Base-by-base conservation (phyloP, 2,113 vertebrate species). In the Labrus mixtus region DNA sequence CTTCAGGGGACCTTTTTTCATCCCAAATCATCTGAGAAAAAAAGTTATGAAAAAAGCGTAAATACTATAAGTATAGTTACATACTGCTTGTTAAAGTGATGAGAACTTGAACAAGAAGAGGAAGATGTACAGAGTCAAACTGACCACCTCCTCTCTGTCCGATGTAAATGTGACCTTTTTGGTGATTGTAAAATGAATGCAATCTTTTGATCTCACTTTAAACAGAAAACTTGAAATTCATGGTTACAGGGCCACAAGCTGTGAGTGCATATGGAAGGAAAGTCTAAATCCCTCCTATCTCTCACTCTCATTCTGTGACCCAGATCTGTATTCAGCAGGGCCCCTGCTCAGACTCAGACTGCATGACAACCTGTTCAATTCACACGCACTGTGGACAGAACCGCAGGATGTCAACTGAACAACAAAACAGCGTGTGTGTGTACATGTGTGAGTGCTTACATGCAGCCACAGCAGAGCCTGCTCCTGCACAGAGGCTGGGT, bases 381-480 rank as follows among this genome's bases (percentile, higher is more conserved):
- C 89, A 92, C 92, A 91, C 83, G 15, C 89, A 12, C 84, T 51
- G 81, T 76, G 73, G 80, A 91, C 62, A 79, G 79, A 90, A 77
- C 90, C 66, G 29, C 82, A 76, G 87, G 89, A 78, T 19, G 56
- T 70, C 63, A 75, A 69, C 29, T 68, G 62, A 71, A 85, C 77
- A 60, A n/a, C 45, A 60, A 37, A 55, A 61, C 2, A 8, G 36
- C 66, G 63, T 72, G 54, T 59, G 23, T 67, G 41, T 64, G 48
- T n/a, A n/a, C 54, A 51, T 60, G 46, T 70, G 39, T 22, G 45
- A 33, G 55, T 46, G 93, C 96, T 97, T 92, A 99, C 98, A 86
- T 99, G 98, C 67, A 99, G 95, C 98, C 98, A 99, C 46, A 99
- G 95, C 82, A 99, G 91, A 2, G 98, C 98, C 91, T 99, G 98